Evolutionary conservation across 2,113 vertebrate species (phyloP).

Genomic region (Cairina moschata): DNA sequence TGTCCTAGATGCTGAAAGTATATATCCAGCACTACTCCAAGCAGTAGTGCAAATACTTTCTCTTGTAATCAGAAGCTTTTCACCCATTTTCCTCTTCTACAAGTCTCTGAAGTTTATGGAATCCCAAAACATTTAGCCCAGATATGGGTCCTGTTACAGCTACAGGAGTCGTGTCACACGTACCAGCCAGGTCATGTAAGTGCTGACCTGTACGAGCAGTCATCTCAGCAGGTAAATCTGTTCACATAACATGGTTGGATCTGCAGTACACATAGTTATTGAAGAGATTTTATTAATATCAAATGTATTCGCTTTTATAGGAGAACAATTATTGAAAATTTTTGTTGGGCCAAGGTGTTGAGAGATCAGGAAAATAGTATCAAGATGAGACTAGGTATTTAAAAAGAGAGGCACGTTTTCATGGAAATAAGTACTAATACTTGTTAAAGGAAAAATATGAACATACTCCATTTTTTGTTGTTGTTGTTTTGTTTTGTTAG

Average conservation of each 20-base stretch:
- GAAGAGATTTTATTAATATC: background rate
- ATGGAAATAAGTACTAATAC: background rate
- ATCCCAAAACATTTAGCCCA: background rate
- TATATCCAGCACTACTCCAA: background rate
- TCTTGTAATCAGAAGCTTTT: background rate
- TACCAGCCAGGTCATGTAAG: background rate
- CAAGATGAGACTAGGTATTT: background rate
- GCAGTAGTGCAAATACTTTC: background rate
- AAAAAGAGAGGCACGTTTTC: background rate
- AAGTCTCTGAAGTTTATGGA: background rate
- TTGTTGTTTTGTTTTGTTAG: background rate
- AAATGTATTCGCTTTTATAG: background rate
- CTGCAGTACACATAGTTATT: background rate
- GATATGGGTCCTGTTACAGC: background rate
- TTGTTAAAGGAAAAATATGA: background rate
- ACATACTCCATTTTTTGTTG: background rate
- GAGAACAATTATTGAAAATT: background rate
- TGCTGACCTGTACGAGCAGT: background rate
- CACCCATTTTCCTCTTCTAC: background rate
- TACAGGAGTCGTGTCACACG: background rate
- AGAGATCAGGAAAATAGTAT: background rate
- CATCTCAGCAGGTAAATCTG: background rate
- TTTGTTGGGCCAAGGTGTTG: background rate
- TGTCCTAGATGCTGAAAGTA: background rate
- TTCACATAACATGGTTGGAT: no score